These are phyloP conservation scores for Procambarus clarkii DNA, from an alignment of 1,140 invertebrate genomes.

Conservation along the genomic window DNA sequence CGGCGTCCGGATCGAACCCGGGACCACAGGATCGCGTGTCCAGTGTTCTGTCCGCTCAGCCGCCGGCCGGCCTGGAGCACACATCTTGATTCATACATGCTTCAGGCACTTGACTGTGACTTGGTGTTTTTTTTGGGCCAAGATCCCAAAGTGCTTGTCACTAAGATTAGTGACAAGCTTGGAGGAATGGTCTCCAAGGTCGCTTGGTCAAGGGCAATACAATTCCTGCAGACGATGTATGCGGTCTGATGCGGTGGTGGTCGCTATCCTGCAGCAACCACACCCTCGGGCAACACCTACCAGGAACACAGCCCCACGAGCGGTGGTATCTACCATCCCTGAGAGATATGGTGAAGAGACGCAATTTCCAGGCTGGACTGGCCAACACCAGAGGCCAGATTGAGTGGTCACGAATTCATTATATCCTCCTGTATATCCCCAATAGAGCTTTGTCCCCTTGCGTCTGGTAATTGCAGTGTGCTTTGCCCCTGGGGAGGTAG, in stretches of 20 bases:
- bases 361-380: neutral
- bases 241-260: neutral
- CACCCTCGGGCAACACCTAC: neutral
- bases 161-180: neutral
- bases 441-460: neutral
- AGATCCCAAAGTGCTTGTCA: too few relatives aligned
- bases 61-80: too few relatives aligned
- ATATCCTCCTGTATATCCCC: neutral
- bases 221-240: neutral
- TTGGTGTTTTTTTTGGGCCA: neutral
- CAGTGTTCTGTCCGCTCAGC: too few relatives aligned
- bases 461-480: neutral
- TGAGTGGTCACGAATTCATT: slow-evolving; percentile 17
- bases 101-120: neutral
- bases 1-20: too few relatives aligned
- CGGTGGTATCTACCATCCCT: neutral
- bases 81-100: neutral
- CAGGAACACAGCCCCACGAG: neutral
- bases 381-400: slow-evolving; percentile 6
- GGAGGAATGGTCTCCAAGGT: neutral
- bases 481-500: neutral
- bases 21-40: too few relatives aligned
- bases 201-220: neutral
- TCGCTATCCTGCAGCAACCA: neutral
- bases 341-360: neutral